These are phyloP conservation scores for Ceratoteleas bidentatus DNA, from an alignment of 1,140 invertebrate genomes.

Conservation along the genomic window DNA sequence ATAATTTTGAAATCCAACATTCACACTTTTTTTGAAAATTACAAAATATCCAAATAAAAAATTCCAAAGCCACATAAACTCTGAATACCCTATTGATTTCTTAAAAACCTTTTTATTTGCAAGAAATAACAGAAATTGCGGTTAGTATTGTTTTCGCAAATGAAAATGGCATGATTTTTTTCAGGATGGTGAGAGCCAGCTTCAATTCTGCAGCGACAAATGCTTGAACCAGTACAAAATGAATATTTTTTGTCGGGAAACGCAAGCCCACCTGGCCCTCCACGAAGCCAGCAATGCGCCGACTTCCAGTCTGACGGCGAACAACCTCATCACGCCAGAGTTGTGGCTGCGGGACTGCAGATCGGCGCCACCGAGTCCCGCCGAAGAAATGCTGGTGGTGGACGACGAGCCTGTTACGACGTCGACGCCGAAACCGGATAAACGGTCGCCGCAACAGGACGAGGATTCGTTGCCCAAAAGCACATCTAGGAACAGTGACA, in stretches of 20 bases:
- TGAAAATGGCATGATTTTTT: conserved; percentile 47
- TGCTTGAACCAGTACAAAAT: conserved; percentile 97
- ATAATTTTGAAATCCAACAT: no score
- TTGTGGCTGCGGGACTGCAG: conserved; percentile 91
- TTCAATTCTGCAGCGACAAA: conserved; percentile 93
- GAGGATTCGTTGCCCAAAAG: conserved; percentile 50
- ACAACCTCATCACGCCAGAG: conserved; percentile 91
- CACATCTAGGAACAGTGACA: conserved; percentile 70
- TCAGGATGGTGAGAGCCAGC: conserved; percentile 89
- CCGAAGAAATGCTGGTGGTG: conserved; percentile 76
- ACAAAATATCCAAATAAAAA: no score
- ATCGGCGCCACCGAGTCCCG: conserved; percentile 84
- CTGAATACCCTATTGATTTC: no score
- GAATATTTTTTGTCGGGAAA: conserved; percentile 96
- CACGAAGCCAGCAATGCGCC: conserved; percentile 82
- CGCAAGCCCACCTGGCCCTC: conserved; percentile 92
- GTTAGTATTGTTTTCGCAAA: no score
- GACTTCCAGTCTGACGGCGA: conserved; percentile 71
- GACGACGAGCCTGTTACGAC: conserved; percentile 68
- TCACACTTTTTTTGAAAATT: no score
- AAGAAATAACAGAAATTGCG: no score
- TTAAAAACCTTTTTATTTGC: no score
- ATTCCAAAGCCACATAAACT: no score
- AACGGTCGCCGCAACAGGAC: conserved; percentile 63
- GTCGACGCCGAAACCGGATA: conserved; percentile 66